Evolutionary conservation across 2,888 invertebrate species (phyloP).

Genomic region (Rhaphigaster nebulosa): DNA sequence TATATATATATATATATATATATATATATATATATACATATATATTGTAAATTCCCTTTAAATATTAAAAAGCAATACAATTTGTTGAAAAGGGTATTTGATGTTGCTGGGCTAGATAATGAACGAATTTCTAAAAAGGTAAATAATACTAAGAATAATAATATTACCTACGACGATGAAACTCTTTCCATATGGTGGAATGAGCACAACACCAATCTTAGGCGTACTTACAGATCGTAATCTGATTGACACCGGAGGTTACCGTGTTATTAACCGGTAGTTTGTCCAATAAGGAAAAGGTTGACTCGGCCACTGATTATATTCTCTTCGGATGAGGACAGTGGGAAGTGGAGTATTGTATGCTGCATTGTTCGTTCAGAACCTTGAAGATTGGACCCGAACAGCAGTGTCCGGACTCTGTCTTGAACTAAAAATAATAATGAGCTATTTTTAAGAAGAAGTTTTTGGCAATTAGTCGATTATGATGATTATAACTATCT

Average conservation of each 20-base stretch:
- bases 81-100: too few species aligned
- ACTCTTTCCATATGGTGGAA: not conserved
- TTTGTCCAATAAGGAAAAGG: slow-evolving; percentile 1
- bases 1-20: too few species aligned
- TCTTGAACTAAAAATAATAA: not conserved
- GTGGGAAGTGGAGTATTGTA: not conserved
- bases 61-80: too few species aligned
- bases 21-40: too few species aligned
- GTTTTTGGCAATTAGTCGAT: not conserved
- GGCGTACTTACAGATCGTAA: too few species aligned
- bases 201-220: not conserved
- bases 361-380: not conserved
- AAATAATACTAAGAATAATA: too few species aligned
- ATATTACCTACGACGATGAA: not conserved
- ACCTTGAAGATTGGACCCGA: not conserved
- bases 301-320: not conserved
- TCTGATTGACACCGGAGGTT: not conserved
- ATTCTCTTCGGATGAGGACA: not conserved
- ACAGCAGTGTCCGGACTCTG: not conserved
- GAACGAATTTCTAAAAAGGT: too few species aligned
- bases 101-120: too few species aligned
- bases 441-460: not conserved
- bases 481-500: too few species aligned
- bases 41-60: too few species aligned
- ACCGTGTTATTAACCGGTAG: not conserved